Conservation (phyloP, 2,888 invertebrate species). For the Andrena fulva region DNA sequence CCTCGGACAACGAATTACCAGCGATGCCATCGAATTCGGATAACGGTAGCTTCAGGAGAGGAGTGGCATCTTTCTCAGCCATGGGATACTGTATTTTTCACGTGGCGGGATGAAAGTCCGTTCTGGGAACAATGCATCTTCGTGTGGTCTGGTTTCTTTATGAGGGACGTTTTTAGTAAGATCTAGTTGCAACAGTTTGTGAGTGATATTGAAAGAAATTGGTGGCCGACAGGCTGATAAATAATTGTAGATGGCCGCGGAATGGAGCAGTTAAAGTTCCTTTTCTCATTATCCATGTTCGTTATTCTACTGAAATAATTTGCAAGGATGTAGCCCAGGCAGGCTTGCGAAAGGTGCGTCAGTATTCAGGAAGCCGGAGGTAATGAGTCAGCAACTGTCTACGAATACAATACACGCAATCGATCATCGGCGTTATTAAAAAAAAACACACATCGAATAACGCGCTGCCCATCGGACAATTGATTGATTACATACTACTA, state of each 20-base stretch:
- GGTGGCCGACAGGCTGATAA: no score
- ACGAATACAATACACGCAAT: neutral
- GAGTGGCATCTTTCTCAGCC: constrained; percentile 4
- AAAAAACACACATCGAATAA: neutral
- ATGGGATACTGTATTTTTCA: constrained; percentile 7
- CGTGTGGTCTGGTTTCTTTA: neutral
- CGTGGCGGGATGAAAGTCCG: neutral
- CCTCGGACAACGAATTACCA: constrained; percentile 3
- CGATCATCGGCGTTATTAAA: constrained; percentile 7
- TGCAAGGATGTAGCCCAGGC: no score
- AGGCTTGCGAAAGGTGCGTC: neutral
- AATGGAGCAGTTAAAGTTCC: no score
- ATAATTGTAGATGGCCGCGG: no score
- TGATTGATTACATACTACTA: constrained; percentile 5
- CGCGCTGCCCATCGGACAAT: neutral
- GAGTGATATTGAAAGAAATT: neutral
- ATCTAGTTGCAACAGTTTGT: neutral
- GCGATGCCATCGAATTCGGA: constrained; percentile 7
- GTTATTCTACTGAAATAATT: no score
- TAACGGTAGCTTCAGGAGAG: neutral
- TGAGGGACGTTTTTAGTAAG: neutral
- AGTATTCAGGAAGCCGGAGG: neutral
- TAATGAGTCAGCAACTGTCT: neutral
- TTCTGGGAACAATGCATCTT: constrained; percentile 5
- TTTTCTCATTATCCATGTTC: no score